Evolutionary conservation across 2,888 invertebrate species (phyloP).

Genomic region (Orgyia antiqua): DNA sequence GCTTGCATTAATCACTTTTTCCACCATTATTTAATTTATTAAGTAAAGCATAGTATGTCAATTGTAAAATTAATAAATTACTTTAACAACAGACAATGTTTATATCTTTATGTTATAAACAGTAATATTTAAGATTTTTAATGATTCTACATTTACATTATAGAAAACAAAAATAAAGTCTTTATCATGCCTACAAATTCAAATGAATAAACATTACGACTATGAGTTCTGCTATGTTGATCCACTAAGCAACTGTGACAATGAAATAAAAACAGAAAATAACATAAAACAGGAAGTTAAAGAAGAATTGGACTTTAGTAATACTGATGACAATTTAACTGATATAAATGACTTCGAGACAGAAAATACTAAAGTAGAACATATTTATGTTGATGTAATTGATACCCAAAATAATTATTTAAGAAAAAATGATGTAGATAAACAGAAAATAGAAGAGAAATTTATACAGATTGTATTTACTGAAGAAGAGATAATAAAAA

Average conservation of each 20-base stretch:
- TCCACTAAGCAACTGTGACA: slow-evolving; percentile 5
- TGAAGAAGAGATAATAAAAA: slow-evolving; percentile 41
- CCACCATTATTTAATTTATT: no score
- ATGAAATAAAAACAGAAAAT: slow-evolving; percentile 5
- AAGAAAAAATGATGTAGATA: slow-evolving; percentile 1
- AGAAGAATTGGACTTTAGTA: no score
- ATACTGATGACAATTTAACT: slow-evolving; percentile 8
- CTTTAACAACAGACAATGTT: no score
- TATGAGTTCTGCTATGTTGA: slow-evolving; percentile 8
- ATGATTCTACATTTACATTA: no score
- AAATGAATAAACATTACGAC: slow-evolving; percentile 7
- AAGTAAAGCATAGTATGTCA: no score
- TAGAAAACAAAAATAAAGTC: slow-evolving; percentile 18
- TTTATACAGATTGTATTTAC: slow-evolving; percentile 33
- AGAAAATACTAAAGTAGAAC: slow-evolving; percentile 2
- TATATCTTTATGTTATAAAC: no score
- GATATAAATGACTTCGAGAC: slow-evolving; percentile 6
- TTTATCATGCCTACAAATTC: slow-evolving; percentile 7
- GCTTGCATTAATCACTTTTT: no score
- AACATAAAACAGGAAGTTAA: no score
- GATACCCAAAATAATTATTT: not conserved
- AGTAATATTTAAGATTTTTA: no score
- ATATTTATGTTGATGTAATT: not conserved
- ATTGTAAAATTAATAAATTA: no score
- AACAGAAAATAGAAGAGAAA: slow-evolving; percentile 23